phyloP scores from a whole-genome alignment of 2,888 invertebrate species.

The Meta bourneti region DNA sequence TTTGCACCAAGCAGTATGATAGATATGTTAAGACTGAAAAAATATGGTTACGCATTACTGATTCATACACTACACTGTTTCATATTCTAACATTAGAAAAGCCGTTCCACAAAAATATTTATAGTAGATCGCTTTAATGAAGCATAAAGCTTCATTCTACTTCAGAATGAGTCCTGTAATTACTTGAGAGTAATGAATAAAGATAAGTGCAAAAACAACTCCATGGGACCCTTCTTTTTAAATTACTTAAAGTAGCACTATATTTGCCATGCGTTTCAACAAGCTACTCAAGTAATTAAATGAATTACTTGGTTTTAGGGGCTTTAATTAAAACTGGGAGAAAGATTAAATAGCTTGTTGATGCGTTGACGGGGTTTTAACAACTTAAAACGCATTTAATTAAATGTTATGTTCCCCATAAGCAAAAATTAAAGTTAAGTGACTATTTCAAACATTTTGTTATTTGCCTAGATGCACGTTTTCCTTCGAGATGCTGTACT shows the following conservation, averaged over 20 bases:
- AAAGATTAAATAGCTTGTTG: constrained; percentile 7
- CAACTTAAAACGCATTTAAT: constrained; percentile 23
- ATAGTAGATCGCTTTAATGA: not conserved
- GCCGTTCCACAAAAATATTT: too few relatives aligned
- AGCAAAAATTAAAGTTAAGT: constrained; percentile 6
- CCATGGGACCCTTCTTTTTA: not conserved
- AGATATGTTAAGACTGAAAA: too few relatives aligned
- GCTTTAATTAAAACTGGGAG: constrained; percentile 18
- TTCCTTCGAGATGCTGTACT: not conserved
- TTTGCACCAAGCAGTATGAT: too few relatives aligned
- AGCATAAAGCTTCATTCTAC: not conserved
- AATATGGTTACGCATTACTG: too few relatives aligned
- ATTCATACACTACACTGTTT: too few relatives aligned
- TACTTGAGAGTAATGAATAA: not conserved
- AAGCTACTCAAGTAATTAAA: constrained; percentile 5
- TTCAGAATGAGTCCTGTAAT: not conserved
- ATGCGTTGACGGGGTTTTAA: constrained; percentile 3
- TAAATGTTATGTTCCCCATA: constrained; percentile 19
- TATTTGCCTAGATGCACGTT: not conserved
- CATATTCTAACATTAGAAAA: too few relatives aligned
- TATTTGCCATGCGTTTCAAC: not conserved
- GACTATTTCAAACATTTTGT: not conserved
- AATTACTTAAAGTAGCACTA: not conserved
- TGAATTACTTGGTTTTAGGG: constrained; percentile 12
- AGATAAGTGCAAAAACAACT: not conserved